phyloP scores from a whole-genome alignment of 2,888 invertebrate genomes.

The Oscheius onirici region DNA sequence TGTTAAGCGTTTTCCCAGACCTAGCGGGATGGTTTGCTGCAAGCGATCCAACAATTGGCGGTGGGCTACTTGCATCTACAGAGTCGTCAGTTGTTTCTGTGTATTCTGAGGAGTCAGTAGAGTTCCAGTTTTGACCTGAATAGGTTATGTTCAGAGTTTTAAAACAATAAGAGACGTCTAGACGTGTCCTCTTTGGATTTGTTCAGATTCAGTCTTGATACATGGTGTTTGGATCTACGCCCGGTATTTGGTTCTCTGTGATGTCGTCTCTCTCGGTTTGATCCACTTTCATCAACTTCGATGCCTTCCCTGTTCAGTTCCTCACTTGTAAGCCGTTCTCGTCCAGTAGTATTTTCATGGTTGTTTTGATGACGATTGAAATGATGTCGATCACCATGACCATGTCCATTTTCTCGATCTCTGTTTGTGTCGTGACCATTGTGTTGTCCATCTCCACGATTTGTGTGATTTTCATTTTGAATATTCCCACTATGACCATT shows the following conservation, averaged over 20 bases:
- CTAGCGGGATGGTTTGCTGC: conserved; percentile 59
- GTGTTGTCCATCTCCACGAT: neutral
- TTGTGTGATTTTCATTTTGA: neutral
- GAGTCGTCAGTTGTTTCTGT: conserved; percentile 21
- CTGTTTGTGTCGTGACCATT: conserved; percentile 3
- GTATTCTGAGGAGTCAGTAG: conserved; percentile 2
- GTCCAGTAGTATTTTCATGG: neutral
- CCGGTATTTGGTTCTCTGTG: conserved; percentile 2
- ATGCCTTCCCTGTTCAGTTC: conserved; percentile 15
- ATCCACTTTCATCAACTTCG: neutral
- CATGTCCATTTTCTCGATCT: neutral
- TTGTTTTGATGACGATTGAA: too few relatives aligned
- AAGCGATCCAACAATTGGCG: conserved; percentile 33
- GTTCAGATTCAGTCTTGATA: neutral
- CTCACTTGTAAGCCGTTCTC: conserved; percentile 16
- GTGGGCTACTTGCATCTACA: neutral
- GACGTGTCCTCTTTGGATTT: neutral
- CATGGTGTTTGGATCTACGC: neutral
- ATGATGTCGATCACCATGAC: neutral
- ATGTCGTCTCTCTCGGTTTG: neutral
- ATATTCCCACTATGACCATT: neutral
- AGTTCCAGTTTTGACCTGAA: conserved; percentile 10
- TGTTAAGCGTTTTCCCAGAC: neutral
- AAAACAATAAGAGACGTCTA: neutral
- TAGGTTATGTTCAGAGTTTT: neutral